Evolutionary conservation across 2,888 invertebrate species (phyloP).

Genomic region (Trichopoda pennipes): DNA sequence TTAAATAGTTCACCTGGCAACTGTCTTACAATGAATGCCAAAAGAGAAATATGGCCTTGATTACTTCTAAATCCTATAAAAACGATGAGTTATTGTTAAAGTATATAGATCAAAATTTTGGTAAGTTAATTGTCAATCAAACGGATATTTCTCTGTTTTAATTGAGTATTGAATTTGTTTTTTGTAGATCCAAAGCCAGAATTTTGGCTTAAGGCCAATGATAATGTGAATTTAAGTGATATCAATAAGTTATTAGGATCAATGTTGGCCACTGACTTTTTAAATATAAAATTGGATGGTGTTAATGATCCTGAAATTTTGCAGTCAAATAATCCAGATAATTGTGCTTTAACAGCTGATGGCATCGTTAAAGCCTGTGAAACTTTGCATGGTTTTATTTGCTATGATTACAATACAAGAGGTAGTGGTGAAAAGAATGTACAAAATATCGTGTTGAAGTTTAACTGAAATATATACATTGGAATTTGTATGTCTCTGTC

Average conservation of each 20-base stretch:
- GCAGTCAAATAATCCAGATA: conserved; percentile 43
- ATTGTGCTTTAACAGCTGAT: conserved; percentile 52
- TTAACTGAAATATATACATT: conserved; percentile 27
- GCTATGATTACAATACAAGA: background rate
- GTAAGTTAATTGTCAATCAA: conserved; percentile 19
- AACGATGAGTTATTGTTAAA: conserved; percentile 34
- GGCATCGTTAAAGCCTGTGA: conserved; percentile 52
- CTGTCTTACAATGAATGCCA: conserved; percentile 55
- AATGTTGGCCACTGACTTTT: conserved; percentile 25
- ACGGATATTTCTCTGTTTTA: too few species aligned
- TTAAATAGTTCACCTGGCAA: conserved; percentile 48
- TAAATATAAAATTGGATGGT: conserved; percentile 48
- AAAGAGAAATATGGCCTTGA: conserved; percentile 40
- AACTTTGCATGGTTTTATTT: conserved; percentile 52
- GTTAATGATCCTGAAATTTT: conserved; percentile 26
- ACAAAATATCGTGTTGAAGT: conserved; percentile 60
- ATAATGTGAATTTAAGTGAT: conserved; percentile 45
- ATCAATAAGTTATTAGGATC: conserved; percentile 39
- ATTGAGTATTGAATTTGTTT: too few species aligned
- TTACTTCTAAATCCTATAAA: conserved; percentile 38
- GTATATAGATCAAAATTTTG: conserved; percentile 37
- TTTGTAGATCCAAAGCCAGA: conserved; percentile 41
- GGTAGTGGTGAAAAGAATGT: conserved; percentile 43
- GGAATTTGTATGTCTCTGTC: too few species aligned
- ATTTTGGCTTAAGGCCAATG: conserved; percentile 55